Base-by-base conservation (phyloP, 1,140 invertebrate species). In the Drosophila eugracilis region DNA sequence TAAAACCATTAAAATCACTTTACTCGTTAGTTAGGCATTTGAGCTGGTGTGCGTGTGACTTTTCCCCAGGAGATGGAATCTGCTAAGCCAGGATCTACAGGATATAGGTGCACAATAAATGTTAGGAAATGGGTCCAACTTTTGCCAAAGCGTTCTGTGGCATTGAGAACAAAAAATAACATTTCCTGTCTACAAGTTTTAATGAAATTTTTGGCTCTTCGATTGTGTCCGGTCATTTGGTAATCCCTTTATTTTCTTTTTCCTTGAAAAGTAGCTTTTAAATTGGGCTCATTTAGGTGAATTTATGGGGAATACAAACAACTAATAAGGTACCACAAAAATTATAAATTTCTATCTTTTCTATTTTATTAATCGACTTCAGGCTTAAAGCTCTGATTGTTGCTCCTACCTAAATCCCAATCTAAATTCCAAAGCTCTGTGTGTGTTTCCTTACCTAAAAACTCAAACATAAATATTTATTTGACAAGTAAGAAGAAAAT, bases 1-100 rank as follows among this genome's bases (percentile, higher is more conserved):
- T 57, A 76, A 85, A 84, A 71, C 81, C 72, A 81, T 80, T 85
- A 73, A 85, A 85, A 85, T 85, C 80, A 86, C 67, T 85, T 85
- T 74, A 60, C 73, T 77, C 42, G 57, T 77, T 77, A 86, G 66
- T 86, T 81, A 57, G 55, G 54, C 52, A 22, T 28, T 44, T 19
- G 49, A 63, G 54, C 36, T 41, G 24, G 34, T 14, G 21, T 39
- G 44, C 28, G 53, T 22, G 45, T 21, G 30, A 4, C 19, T 62
- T 22, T 34, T 21, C 28, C 60, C 62, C 32, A 26, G 55, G 47
- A 45, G 54, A 60, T 53, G 48, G 37, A 10, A 67, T 58, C 54
- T 63, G 30, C 14, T 62, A 48, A 52, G 28, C 41, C 17, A 9
- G 70, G 37, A 52, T 69, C 36, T 50, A 28, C 5, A 37, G 47